Conservation (phyloP, 2,113 vertebrate genomes). For the Heliornis fulica region DNA sequence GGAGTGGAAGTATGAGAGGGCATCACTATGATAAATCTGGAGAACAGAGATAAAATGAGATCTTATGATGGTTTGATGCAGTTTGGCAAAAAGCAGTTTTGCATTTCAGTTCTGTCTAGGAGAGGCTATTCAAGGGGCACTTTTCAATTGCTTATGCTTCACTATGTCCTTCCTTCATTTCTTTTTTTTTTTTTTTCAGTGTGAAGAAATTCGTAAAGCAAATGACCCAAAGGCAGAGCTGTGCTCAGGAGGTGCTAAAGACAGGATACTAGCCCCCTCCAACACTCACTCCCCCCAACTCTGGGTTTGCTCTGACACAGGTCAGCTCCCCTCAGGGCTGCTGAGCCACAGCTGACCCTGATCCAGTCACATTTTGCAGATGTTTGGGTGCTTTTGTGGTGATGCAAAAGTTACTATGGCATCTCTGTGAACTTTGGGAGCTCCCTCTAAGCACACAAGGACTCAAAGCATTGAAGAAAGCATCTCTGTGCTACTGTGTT, state of each 20-base stretch:
- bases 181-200: not conserved
- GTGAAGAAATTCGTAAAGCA: not conserved
- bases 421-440: not conserved
- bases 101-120: slow-evolving; percentile 29
- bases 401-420: not conserved
- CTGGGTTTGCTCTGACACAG: not conserved
- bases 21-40: slow-evolving; percentile 36
- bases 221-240: not conserved
- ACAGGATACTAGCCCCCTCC: not conserved
- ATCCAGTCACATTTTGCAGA: not conserved
- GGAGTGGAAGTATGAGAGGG: not conserved
- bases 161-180: not conserved
- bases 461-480: not conserved
- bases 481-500: not conserved
- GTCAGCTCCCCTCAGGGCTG: not conserved
- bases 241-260: not conserved
- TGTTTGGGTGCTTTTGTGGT: not conserved
- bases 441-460: not conserved
- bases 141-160: not conserved
- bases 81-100: slow-evolving; percentile 51
- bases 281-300: not conserved
- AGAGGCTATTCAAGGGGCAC: not conserved
- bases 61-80: not conserved
- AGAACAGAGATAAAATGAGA: slow-evolving; percentile 25
- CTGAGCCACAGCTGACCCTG: not conserved